phyloP scores from a whole-genome alignment of 2,113 vertebrate species.

The Pygoscelis antarcticus region DNA sequence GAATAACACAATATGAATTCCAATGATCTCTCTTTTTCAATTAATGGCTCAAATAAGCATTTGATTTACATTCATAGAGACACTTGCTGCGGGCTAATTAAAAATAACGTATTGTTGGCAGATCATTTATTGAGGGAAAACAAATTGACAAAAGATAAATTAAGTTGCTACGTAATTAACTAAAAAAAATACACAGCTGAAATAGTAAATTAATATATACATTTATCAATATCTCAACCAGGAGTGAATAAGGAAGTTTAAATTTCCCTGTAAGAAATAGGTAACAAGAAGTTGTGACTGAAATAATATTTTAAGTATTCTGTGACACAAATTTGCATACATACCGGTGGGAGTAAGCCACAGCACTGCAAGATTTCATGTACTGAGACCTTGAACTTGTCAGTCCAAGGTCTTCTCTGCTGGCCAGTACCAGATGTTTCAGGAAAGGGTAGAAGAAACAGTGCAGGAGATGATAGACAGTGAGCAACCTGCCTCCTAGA shows the following conservation, averaged over 20 bases:
- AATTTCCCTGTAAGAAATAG: neutral
- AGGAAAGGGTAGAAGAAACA: neutral
- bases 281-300: neutral
- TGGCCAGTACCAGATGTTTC: neutral
- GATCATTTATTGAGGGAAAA: conserved; percentile 60
- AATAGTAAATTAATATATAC: conserved; percentile 27
- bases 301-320: neutral
- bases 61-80: conserved; percentile 51
- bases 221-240: conserved; percentile 48
- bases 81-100: conserved; percentile 61
- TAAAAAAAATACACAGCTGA: neutral
- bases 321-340: neutral
- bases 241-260: neutral
- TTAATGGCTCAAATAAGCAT: conserved; percentile 55
- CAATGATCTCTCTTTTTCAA: conserved; percentile 39
- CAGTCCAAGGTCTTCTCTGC: neutral
- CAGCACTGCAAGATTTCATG: neutral
- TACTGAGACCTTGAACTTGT: neutral
- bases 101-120: conserved; percentile 43
- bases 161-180: conserved; percentile 44
- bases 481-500: neutral
- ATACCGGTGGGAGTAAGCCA: neutral
- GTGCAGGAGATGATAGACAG: neutral
- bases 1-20: conserved; percentile 19
- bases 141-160: conserved; percentile 68